A percentile compares a stretch with the other conserved stretches of the same genome.
These are phyloP conservation scores for Therioaphis trifolii DNA, from an alignment of 2,888 invertebrate species.

Conservation along the genomic window DNA sequence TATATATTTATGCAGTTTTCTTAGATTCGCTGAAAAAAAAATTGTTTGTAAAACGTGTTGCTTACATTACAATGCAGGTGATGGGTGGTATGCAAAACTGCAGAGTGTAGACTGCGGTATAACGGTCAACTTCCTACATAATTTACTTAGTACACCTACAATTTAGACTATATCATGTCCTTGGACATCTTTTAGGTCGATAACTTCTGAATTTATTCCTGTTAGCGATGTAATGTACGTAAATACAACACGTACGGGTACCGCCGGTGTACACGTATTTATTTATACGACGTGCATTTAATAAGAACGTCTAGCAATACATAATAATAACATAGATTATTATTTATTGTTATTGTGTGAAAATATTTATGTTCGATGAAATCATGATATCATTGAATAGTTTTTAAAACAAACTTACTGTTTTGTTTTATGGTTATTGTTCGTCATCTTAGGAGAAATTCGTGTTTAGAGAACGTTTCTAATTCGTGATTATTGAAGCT, in stretches of 20 bases:
- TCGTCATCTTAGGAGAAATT: constrained; percentile 28
- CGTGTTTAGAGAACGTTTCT: constrained; percentile 29
- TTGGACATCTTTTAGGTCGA: constrained; percentile 51
- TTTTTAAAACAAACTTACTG: not conserved
- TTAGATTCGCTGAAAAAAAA: not conserved
- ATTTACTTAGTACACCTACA: constrained; percentile 21
- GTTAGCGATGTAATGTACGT: not conserved
- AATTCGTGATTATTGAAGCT: constrained; percentile 17
- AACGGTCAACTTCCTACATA: constrained; percentile 59
- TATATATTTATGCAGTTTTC: not conserved
- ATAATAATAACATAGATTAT: constrained; percentile 9
- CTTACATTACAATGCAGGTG: not conserved
- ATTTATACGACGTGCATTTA: not conserved
- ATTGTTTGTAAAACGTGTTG: not conserved
- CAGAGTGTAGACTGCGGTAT: constrained; percentile 4
- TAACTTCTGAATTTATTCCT: constrained; percentile 51
- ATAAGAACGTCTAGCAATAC: not conserved
- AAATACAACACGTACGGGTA: constrained; percentile 32
- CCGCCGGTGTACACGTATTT: not conserved
- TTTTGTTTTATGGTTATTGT: constrained; percentile 4
- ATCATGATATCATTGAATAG: no score
- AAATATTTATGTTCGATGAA: not conserved
- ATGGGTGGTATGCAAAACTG: not conserved
- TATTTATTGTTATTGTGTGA: not conserved
- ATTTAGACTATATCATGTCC: constrained; percentile 46